Conservation (phyloP, 2,113 vertebrate species). For the Elephas maximus region DNA sequence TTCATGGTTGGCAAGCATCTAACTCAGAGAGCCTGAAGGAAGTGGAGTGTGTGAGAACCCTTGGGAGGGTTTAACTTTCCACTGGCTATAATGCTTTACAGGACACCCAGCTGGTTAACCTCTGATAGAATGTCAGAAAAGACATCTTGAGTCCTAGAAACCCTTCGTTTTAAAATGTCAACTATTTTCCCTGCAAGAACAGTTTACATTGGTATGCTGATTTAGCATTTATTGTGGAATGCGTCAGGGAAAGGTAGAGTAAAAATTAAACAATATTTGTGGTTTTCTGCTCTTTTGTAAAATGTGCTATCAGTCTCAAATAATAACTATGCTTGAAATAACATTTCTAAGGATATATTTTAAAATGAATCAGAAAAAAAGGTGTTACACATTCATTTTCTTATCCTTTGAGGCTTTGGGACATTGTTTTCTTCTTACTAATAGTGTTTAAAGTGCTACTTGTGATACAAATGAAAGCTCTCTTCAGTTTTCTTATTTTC, state of each 20-base stretch:
- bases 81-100: not conserved
- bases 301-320: not conserved
- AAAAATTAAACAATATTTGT: conserved; percentile 47
- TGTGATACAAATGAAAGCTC: conserved; percentile 39
- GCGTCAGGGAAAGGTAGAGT: conserved; percentile 12
- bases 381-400: not conserved
- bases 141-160: conserved; percentile 16
- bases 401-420: conserved; percentile 16
- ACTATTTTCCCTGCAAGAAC: not conserved
- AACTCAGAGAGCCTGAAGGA: not conserved
- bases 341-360: conserved; percentile 52
- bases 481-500: conserved; percentile 55
- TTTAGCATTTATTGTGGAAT: conserved; percentile 44
- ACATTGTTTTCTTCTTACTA: conserved; percentile 28
- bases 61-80: conserved; percentile 3
- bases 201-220: conserved; percentile 46
- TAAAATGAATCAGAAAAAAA: conserved; percentile 31
- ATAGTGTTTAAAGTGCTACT: conserved; percentile 38
- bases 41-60: not conserved
- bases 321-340: conserved; percentile 46
- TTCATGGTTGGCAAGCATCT: not conserved
- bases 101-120: not conserved
- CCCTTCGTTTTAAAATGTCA: conserved; percentile 67
- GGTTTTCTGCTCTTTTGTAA: conserved; percentile 60
- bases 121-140: conserved; percentile 45